Conservation (phyloP, 2,888 invertebrate species). For the Apotomis betuletana region DNA sequence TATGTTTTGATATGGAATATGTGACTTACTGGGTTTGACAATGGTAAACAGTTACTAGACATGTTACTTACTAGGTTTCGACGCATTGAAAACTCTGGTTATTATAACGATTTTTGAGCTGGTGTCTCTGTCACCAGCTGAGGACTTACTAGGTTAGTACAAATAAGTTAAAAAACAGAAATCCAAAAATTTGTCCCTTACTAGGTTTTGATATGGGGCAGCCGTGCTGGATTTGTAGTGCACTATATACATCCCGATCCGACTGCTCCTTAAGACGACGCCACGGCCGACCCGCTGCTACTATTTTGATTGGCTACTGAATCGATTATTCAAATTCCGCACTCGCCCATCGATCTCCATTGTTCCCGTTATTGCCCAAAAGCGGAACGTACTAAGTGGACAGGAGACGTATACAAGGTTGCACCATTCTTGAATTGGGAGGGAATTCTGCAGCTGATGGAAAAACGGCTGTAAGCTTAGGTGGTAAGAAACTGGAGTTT, state of each 20-base stretch:
- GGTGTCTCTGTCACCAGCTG: too few relatives aligned
- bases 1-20: too few relatives aligned
- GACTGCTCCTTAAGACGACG: constrained; percentile 33
- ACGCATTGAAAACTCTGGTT: too few relatives aligned
- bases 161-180: too few relatives aligned
- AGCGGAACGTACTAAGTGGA: neutral
- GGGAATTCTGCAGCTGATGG: neutral
- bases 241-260: too few relatives aligned
- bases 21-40: too few relatives aligned
- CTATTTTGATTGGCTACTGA: constrained; percentile 44
- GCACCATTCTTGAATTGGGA: neutral
- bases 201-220: too few relatives aligned
- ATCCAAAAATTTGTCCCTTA: too few relatives aligned
- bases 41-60: too few relatives aligned
- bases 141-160: too few relatives aligned
- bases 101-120: too few relatives aligned
- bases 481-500: constrained; percentile 11
- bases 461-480: constrained; percentile 20
- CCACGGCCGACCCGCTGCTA: constrained; percentile 4
- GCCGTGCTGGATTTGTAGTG: neutral
- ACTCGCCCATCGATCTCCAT: constrained; percentile 29
- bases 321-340: constrained; percentile 45
- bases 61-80: too few relatives aligned
- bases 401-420: neutral
- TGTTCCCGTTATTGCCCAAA: neutral